phyloP scores from a whole-genome alignment of 1,140 invertebrate genomes.

The Hyphantria cunea region DNA sequence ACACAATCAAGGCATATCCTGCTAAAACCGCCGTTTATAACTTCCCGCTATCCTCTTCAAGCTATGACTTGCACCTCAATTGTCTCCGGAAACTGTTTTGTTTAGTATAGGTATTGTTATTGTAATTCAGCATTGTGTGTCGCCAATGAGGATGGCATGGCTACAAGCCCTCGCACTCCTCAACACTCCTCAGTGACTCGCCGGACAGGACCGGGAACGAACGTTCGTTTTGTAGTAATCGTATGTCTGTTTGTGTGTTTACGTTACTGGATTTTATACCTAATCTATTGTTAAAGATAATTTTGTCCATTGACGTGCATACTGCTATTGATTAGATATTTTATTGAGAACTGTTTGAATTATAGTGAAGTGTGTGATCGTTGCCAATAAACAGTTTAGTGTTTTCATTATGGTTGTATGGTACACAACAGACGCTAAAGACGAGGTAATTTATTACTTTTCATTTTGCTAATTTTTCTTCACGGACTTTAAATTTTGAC shows the following conservation, averaged over 20 bases:
- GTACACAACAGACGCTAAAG: slow-evolving; percentile 48
- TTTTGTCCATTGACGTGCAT: neutral
- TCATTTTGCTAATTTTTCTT: neutral
- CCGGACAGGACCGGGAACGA: neutral
- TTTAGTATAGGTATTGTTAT: slow-evolving; percentile 60
- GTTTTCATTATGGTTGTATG: slow-evolving; percentile 55
- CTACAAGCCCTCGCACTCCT: neutral
- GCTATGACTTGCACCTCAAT: slow-evolving; percentile 29
- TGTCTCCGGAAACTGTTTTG: slow-evolving; percentile 54
- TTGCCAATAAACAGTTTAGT: too few relatives aligned
- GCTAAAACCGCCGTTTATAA: too few relatives aligned
- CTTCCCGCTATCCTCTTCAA: too few relatives aligned
- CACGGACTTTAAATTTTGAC: too few relatives aligned
- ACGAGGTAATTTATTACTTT: slow-evolving; percentile 45
- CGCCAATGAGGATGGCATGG: neutral
- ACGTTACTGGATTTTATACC: too few relatives aligned
- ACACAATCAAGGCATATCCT: too few relatives aligned
- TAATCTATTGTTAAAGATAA: too few relatives aligned
- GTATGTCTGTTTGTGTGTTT: too few relatives aligned
- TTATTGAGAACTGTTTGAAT: neutral
- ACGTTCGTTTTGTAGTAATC: neutral
- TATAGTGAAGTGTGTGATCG: too few relatives aligned
- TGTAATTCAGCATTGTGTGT: slow-evolving; percentile 52
- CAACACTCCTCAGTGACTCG: slow-evolving; percentile 1
- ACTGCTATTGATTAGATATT: neutral